Conservation (phyloP, 2,797 vertebrate species). For the Setipinna tenuifilis region DNA sequence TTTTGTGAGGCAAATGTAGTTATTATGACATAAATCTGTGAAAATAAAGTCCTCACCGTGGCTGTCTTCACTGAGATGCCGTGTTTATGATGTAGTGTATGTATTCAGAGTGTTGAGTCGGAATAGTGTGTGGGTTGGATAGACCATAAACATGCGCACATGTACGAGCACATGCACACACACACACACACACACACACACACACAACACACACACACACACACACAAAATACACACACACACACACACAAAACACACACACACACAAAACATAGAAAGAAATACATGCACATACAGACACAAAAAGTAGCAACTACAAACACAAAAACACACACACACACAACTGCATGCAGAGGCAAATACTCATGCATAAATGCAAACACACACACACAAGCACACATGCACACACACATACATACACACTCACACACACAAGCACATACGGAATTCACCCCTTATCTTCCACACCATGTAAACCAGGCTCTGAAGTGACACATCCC, state of each 20-base stretch:
- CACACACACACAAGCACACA: neutral
- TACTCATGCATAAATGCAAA: neutral
- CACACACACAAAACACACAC: neutral
- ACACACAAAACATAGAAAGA: neutral
- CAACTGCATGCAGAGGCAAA: neutral
- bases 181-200: slow-evolving; percentile 8
- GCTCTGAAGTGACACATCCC: neutral
- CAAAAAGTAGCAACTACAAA: neutral
- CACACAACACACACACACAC: neutral
- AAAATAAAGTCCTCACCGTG: too few species aligned
- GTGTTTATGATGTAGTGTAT: too few species aligned
- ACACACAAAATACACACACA: neutral
- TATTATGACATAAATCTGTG: neutral
- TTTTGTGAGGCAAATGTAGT: neutral
- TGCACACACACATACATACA: neutral
- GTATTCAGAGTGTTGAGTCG: too few species aligned
- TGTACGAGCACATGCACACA: neutral
- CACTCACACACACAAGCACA: neutral
- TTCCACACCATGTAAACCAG: neutral
- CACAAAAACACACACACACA: neutral
- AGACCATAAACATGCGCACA: neutral
- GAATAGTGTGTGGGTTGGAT: too few species aligned
- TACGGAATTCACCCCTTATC: neutral
- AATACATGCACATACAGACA: neutral
- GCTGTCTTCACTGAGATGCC: too few species aligned